Base-by-base conservation (phyloP, 2,797 vertebrate species). In the Melanotaenia parkinsoni region DNA sequence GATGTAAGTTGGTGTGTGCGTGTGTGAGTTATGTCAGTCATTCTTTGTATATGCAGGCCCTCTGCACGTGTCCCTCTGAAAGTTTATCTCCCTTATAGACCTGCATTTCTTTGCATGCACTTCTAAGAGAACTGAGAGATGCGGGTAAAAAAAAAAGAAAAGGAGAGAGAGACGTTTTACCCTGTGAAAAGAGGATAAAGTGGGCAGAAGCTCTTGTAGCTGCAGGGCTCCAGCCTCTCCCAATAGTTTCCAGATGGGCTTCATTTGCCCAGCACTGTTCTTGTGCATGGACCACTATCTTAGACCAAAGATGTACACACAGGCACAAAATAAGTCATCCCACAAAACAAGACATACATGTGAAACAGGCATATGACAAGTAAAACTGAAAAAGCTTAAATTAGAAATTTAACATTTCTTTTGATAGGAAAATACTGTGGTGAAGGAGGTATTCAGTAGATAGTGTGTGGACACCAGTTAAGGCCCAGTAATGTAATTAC, bases 181-280 rank as follows among this genome's bases (percentile, higher is more conserved):
- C 82, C 80, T 85, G 58, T 86, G 81, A 86, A 81, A 78, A 79
- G 75, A 85, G 82, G 95, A 96, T 96, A 96, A 95, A 93, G 75
- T 91, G 86, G 94, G 94, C 94, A 89, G 93, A 76, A 93, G 83
- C 91, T 93, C 89, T 93, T 70, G 64, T 94, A 87, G 93, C 93
- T 92, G 83, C 79, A 88, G 71, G 93, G 92, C 81, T 95, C 92
- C 94, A 95, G 94, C 89, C 87, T 67, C 70, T 91, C 78, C 92
- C 97, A 97, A 98, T 97, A 91, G 95, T 91, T 96, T 97, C 97
- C 97, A 99, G 96, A 97, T 98, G 98, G 89, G 35, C 80, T 90
- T 95, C 92, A 96, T 96, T 98, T 95, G 95, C 94, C 67, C 86
- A 11, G 86, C 88, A 77, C 76, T 73, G 76, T 81, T 84, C 59